Base-by-base conservation (phyloP, 2,113 vertebrate genomes). In the Anhinga rufa region DNA sequence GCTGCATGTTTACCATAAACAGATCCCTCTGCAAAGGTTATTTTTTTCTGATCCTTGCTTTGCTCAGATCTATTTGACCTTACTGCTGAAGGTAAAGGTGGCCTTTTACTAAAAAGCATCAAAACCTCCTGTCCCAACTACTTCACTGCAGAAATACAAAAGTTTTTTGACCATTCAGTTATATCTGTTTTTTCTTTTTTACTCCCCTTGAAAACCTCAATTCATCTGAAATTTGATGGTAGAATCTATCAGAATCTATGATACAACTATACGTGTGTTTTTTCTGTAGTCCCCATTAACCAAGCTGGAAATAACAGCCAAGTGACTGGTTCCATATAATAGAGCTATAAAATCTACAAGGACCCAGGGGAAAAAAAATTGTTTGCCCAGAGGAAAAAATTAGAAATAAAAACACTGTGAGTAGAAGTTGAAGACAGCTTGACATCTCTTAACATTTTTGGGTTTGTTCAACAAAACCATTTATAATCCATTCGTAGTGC, bases 381-480 rank as follows among this genome's bases (percentile, higher is more conserved):
- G 12, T 78, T 92, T 94, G 31, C 46, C 71, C 0, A 9, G 9
- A 7, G 5, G 13, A 34, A 48, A 75, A 83, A 69, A 44, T 5
- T 48, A 91, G 96, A 97, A 96, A 91, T 65, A 78, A 94, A 74
- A 26, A 2, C 2, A 20, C 2, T 1, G 1, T 19, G 12, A 51
- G 3, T 3, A 97, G 91, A 90, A 58, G 17, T 52, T 86, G 83
- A 95, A 95, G 52, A 60, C 22, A 97, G 38, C 9, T 90, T 93
- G 66, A 85, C 46, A 51, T 84, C 13, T 90, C 71, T 81, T 94
- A 95, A 95, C 28, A 72, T 57, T 95, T 97, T 93, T 14, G 80
- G 71, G 97, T 96, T 96, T 93, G 28, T 90, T 96, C 32, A 57
- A 90, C 75, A 87, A 88, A 92, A 65, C 20, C 95, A 69, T 42